Percentiles rank a stretch among this genome's conserved stretches.
phyloP scores from a whole-genome alignment of 2,797 vertebrate species.

The Ibycter americanus region DNA sequence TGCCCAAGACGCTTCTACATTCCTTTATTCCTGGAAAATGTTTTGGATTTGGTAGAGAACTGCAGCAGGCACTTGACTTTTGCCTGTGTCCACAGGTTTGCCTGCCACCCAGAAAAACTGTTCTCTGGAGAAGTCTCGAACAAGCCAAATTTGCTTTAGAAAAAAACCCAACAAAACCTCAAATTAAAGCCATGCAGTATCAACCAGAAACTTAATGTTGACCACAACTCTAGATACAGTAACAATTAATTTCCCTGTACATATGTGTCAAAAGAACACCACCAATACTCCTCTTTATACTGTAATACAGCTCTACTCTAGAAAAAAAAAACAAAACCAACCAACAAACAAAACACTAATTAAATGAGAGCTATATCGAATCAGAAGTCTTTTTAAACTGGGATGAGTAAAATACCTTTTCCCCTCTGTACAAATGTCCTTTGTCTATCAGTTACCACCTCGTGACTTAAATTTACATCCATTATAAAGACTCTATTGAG shows the following conservation, averaged over 20 bases:
- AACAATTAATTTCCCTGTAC: neutral
- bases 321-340: too few species aligned
- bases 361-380: neutral
- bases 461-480: neutral
- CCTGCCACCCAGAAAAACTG: neutral
- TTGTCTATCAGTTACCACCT: neutral
- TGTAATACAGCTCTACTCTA: neutral
- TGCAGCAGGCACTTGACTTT: neutral
- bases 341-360: neutral
- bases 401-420: neutral
- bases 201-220: neutral
- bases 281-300: neutral
- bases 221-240: neutral
- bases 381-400: neutral
- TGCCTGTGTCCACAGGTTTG: neutral
- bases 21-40: neutral
- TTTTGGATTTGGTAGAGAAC: neutral
- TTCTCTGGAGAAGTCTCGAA: neutral
- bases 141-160: neutral
- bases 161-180: neutral
- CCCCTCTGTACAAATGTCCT: neutral
- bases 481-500: neutral
- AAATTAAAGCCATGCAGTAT: neutral
- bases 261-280: neutral
- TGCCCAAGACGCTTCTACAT: neutral